Conservation (phyloP, 2,888 invertebrate species). For the Schizaphis graminum region DNA sequence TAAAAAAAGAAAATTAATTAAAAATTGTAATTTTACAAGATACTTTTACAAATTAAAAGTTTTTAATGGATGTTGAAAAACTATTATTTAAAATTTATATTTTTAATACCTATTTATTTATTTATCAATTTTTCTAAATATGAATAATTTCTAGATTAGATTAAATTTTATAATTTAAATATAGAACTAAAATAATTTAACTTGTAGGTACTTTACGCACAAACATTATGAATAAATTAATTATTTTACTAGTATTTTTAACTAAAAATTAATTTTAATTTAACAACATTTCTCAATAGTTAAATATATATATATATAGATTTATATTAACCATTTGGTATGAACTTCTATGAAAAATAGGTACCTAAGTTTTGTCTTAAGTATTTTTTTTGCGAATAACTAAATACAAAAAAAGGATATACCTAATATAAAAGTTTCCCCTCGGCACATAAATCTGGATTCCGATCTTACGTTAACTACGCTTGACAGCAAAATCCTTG, state of each 20-base stretch:
- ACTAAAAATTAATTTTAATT: neutral
- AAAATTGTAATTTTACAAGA: neutral
- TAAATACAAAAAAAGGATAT: slow-evolving; percentile 55
- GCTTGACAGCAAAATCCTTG: slow-evolving; percentile 64
- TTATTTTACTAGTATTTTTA: neutral
- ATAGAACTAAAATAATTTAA: neutral
- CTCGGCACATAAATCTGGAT: slow-evolving; percentile 62
- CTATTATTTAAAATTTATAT: neutral
- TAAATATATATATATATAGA: neutral
- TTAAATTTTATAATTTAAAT: neutral
- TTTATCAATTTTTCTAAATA: neutral
- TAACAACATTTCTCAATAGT: neutral
- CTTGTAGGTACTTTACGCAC: neutral
- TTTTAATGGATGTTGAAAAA: neutral
- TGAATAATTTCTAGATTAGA: neutral
- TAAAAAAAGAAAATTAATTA: neutral
- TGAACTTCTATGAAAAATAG: slow-evolving; percentile 1
- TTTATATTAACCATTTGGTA: neutral
- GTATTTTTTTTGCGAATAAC: slow-evolving; percentile 14
- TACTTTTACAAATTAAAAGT: neutral
- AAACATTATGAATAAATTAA: neutral
- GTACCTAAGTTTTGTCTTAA: neutral
- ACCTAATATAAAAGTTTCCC: slow-evolving; percentile 56
- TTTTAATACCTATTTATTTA: neutral
- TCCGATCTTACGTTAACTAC: slow-evolving; percentile 64